A percentile compares a stretch with the other conserved stretches of the same genome.
Conservation (phyloP, 2,797 vertebrate species). For the Dromococcyx pavoninus region DNA sequence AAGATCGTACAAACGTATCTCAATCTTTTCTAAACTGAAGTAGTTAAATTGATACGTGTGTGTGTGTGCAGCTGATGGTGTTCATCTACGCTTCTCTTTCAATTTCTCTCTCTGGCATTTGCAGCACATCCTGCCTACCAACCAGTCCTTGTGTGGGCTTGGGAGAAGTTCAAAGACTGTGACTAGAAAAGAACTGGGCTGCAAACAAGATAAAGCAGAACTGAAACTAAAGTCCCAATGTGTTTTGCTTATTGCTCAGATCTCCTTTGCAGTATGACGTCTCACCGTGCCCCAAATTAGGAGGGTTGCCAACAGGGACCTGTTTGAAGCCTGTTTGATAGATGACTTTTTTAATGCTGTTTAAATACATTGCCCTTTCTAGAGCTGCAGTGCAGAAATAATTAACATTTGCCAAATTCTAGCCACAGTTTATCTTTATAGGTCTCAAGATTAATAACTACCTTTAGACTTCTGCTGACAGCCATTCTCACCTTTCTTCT, state of each 20-base stretch:
- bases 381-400: neutral
- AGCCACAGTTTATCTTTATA: neutral
- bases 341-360: neutral
- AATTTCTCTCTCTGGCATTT: slow-evolving; percentile 34
- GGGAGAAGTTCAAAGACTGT: slow-evolving; percentile 24
- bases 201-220: slow-evolving; percentile 48
- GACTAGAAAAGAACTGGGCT: neutral
- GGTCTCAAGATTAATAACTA: neutral
- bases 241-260: slow-evolving; percentile 17
- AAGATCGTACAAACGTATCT: slow-evolving; percentile 34
- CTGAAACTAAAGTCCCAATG: slow-evolving; percentile 3
- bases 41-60: neutral
- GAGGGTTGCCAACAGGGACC: neutral
- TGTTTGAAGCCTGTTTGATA: neutral
- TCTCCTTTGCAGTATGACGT: neutral
- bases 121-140: slow-evolving; percentile 36
- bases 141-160: neutral
- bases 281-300: neutral
- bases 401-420: neutral
- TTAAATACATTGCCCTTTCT: neutral
- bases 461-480: neutral
- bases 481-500: neutral
- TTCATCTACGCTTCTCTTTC: slow-evolving; percentile 31
- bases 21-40: slow-evolving; percentile 4
- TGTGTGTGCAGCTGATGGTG: neutral